Base-by-base conservation (phyloP, 2,888 invertebrate genomes). In the Tupiocoris notatus region DNA sequence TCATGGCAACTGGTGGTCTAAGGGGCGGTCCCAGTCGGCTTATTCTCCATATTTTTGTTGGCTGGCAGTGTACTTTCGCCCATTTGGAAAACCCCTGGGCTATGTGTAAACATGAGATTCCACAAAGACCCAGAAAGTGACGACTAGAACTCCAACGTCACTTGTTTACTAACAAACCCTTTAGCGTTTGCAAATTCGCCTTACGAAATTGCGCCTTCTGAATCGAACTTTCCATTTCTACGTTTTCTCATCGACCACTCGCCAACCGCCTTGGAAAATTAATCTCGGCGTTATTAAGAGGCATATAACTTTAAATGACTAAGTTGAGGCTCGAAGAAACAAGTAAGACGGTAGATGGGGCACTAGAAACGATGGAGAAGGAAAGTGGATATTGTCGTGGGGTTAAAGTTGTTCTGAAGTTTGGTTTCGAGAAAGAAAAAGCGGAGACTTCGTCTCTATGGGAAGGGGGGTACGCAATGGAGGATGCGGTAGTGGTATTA, bases 211-310 rank as follows among this genome's bases (percentile, higher is more conserved):
- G 39, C 39, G 39, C 39, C 39, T 12, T 39, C 3, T 12, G 39
- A 39, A 39, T 39, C 39, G 39, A 39, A 39, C 39, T 39, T 39
- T n/a, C n/a, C n/a, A n/a, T n/a, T 39, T 39, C 39, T 39, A 3
- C 39, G 39, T 39, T 39, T 39, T 7, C 39, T 12, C 6, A 7
- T 39, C 39, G 12, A 39, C 39, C 39, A 7, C 39, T 39, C 39
- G 39, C 39, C n/a, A n/a, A n/a, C n/a, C n/a, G 39, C 39, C 39
- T 39, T 39, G 39, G 39, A 63, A 21, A 63, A 63, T 63, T 63
- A 63, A 63, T 63, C 63, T 17, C 22, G 63, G 63, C 17, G 63
- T 63, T 63, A 63, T 63, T 63, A 17, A 21, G 63, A 63, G 21
- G 63, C 63, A 63, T 63, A 17, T 18, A 63, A 63, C 20, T 63